Evolutionary conservation across 2,113 vertebrate genomes (phyloP).

Genomic region (Forbesichthys agassizii): DNA sequence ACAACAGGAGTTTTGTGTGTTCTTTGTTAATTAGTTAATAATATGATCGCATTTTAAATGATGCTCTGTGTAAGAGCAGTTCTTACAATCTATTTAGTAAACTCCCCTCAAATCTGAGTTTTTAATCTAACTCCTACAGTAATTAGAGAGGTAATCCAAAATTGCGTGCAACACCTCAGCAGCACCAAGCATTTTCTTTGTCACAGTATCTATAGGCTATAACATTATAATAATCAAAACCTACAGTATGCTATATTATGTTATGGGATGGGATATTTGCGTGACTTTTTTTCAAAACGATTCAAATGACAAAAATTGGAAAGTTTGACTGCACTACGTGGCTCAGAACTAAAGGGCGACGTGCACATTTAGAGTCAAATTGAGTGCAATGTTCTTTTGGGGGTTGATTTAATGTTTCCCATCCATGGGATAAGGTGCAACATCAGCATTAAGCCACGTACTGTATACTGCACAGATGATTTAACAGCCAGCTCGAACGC

Average conservation of each 20-base stretch:
- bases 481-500: slow-evolving; percentile 64
- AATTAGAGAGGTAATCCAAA: neutral
- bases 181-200: neutral
- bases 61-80: neutral
- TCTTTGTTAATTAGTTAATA: too few relatives aligned
- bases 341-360: slow-evolving; percentile 13
- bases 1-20: too few relatives aligned
- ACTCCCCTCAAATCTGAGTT: slow-evolving; percentile 3
- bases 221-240: neutral
- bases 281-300: neutral
- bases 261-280: neutral
- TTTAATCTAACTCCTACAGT: slow-evolving; percentile 6
- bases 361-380: slow-evolving; percentile 28
- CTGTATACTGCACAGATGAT: slow-evolving; percentile 63
- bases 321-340: neutral
- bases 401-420: slow-evolving; percentile 51
- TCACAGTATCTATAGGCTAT: neutral
- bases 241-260: neutral
- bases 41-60: too few relatives aligned
- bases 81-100: too few relatives aligned
- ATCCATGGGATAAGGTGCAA: slow-evolving; percentile 63
- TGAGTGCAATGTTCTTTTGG: slow-evolving; percentile 30
- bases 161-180: too few relatives aligned
- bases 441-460: slow-evolving; percentile 63
- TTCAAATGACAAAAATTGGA: neutral